Evolutionary conservation across 2,113 vertebrate species (phyloP).

Genomic region (Hucho hucho): DNA sequence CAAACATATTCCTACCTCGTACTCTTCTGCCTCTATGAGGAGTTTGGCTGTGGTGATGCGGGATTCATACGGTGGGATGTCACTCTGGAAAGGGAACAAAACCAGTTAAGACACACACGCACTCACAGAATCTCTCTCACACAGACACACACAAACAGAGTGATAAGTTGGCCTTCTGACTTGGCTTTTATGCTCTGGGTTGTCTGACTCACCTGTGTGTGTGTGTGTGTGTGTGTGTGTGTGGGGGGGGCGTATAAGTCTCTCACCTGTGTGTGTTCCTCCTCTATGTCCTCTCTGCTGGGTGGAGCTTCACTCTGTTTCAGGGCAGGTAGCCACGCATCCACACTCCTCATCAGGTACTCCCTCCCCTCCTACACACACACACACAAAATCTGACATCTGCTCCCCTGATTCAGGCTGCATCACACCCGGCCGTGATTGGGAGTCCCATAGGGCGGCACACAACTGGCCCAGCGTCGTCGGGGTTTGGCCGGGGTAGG

Average conservation of each 20-base stretch:
- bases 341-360: slow-evolving; percentile 76
- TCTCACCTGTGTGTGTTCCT: slow-evolving; percentile 65
- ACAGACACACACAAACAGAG: no score
- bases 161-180: no score
- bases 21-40: slow-evolving; percentile 67
- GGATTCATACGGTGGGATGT: slow-evolving; percentile 66
- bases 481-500: no score
- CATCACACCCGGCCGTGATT: no score
- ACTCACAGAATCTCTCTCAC: no score
- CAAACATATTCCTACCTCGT: slow-evolving; percentile 60
- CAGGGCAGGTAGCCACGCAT: slow-evolving; percentile 70
- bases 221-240: no score
- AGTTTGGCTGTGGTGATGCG: slow-evolving; percentile 72
- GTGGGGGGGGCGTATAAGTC: no score
- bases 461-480: no score
- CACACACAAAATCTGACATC: slow-evolving; percentile 17
- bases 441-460: no score
- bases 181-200: no score
- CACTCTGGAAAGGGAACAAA: slow-evolving; percentile 46
- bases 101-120: background rate
- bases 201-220: background rate
- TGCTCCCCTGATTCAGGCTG: no score
- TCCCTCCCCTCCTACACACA: slow-evolving; percentile 72
- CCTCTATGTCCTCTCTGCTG: slow-evolving; percentile 31
- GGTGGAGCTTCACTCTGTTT: slow-evolving; percentile 53